These are phyloP conservation scores for Blastobasis lacticolella DNA, from an alignment of 2,888 invertebrate genomes.

Conservation along the genomic window DNA sequence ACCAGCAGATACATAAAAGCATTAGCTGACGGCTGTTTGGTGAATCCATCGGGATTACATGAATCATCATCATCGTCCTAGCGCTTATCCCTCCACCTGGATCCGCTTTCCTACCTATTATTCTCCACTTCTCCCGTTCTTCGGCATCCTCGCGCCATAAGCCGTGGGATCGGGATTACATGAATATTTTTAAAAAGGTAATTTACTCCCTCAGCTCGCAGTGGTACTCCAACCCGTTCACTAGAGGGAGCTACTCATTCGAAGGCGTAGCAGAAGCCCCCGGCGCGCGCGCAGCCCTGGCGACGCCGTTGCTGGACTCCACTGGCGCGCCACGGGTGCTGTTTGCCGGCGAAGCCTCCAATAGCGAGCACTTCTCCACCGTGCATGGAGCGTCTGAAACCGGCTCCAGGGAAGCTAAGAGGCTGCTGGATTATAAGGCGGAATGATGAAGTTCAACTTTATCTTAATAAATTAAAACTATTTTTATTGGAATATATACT, in stretches of 20 bases:
- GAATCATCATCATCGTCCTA: too few relatives aligned
- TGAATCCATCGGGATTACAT: too few relatives aligned
- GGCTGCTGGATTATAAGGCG: background rate
- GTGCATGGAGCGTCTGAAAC: constrained; percentile 77
- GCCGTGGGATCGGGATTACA: too few relatives aligned
- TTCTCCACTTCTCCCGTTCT: too few relatives aligned
- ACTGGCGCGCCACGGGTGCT: constrained; percentile 37
- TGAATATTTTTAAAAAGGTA: background rate
- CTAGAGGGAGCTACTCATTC: constrained; percentile 78
- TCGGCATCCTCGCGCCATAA: too few relatives aligned
- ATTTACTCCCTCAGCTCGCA: constrained; percentile 70
- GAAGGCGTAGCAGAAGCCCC: constrained; percentile 34
- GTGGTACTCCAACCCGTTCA: constrained; percentile 77
- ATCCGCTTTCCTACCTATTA: too few relatives aligned
- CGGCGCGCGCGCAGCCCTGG: background rate
- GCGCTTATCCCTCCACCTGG: too few relatives aligned
- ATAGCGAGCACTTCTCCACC: constrained; percentile 65
- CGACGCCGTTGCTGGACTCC: background rate
- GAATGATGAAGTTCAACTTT: too few relatives aligned
- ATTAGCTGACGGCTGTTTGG: too few relatives aligned
- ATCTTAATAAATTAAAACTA: too few relatives aligned
- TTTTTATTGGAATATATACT: too few relatives aligned
- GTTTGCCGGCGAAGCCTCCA: constrained; percentile 18
- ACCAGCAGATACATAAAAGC: too few relatives aligned
- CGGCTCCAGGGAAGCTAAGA: constrained; percentile 53